Conservation (phyloP, 1,140 invertebrate species). For the Musca domestica region DNA sequence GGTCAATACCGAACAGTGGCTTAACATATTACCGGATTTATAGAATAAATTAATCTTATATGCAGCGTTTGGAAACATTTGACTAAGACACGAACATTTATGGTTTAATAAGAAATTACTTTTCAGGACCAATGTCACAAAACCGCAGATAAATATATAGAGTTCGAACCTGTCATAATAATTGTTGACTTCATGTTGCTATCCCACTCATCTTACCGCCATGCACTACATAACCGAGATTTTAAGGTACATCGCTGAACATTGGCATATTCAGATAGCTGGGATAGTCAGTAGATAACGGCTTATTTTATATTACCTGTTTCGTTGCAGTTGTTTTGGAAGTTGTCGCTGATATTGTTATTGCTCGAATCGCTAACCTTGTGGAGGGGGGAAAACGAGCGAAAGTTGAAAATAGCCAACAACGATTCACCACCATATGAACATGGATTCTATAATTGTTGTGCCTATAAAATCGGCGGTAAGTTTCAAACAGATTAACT, state of each 20-base stretch:
- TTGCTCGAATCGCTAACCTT: conserved; percentile 63
- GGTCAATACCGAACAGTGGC: too few relatives aligned
- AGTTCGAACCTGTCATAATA: conserved; percentile 81
- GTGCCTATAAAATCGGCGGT: conserved; percentile 46
- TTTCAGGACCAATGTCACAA: conserved; percentile 70
- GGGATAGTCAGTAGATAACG: conserved; percentile 7
- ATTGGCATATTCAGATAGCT: background rate
- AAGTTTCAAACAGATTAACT: conserved; percentile 10
- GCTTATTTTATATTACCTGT: conserved; percentile 28
- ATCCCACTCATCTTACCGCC: conserved; percentile 75
- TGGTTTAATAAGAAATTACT: conserved; percentile 6
- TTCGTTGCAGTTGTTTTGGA: conserved; percentile 61
- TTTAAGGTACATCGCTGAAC: conserved; percentile 60
- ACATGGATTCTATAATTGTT: conserved; percentile 57
- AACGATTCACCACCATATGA: conserved; percentile 57
- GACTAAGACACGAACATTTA: too few relatives aligned
- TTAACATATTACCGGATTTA: too few relatives aligned
- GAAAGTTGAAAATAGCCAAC: conserved; percentile 34
- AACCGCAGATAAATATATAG: conserved; percentile 83
- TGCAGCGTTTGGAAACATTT: too few relatives aligned
- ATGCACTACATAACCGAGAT: conserved; percentile 75
- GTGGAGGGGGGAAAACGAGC: conserved; percentile 54
- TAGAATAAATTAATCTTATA: too few relatives aligned
- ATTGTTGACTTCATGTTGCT: conserved; percentile 79
- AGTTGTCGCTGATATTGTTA: conserved; percentile 60